phyloP scores from a whole-genome alignment of 1,140 invertebrate species.

The Neoseiulus cucumeris region DNA sequence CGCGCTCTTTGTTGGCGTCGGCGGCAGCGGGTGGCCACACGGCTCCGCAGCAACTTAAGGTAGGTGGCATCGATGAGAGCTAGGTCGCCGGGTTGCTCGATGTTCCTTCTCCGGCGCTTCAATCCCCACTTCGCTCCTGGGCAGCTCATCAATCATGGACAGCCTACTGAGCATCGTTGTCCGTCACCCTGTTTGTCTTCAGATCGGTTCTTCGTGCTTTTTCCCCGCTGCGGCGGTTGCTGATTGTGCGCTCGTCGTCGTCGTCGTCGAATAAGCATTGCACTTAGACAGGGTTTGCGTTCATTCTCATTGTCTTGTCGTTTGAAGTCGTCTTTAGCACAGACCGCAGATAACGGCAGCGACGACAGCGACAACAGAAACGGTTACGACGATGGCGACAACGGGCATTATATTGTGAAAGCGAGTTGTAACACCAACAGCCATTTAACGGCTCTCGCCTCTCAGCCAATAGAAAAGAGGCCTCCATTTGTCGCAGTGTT shows the following conservation, averaged over 20 bases:
- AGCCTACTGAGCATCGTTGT: background rate
- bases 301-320: no score
- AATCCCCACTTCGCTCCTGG: background rate
- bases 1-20: constrained; percentile 9
- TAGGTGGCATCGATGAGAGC: no score
- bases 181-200: background rate
- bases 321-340: no score
- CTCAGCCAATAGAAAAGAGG: no score
- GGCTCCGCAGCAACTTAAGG: constrained; percentile 9
- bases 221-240: background rate
- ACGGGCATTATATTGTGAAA: no score
- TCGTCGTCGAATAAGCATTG: background rate
- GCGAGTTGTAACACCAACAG: no score
- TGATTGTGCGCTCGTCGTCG: background rate
- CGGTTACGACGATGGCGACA: no score
- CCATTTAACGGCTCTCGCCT: no score
- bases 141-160: no score
- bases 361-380: no score
- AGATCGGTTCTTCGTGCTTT: background rate
- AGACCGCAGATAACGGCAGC: no score
- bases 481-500: no score
- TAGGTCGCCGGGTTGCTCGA: background rate
- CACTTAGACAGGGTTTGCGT: background rate
- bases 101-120: background rate
- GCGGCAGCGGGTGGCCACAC: background rate